A percentile compares a stretch with the other conserved stretches of the same genome.
Conservation (phyloP, 2,888 invertebrate genomes). For the Ptychoptera contaminata region DNA sequence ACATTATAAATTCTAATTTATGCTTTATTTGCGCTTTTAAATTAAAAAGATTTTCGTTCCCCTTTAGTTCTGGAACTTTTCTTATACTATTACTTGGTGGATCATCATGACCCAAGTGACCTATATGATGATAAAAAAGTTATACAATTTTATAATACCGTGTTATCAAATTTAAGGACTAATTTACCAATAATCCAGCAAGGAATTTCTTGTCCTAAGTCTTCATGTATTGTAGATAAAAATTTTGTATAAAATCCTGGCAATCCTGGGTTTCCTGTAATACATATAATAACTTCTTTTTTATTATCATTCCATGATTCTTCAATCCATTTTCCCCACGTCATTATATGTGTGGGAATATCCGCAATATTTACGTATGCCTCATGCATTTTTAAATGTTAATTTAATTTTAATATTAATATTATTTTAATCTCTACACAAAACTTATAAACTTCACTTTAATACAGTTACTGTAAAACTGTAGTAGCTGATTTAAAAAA, state of each 20-base stretch:
- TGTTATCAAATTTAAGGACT: no score
- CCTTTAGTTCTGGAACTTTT: constrained; percentile 33
- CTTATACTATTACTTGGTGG: constrained; percentile 36
- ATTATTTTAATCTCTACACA: no score
- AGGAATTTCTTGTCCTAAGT: constrained; percentile 41
- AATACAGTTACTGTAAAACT: no score
- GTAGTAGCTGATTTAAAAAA: no score
- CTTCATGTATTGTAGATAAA: constrained; percentile 43
- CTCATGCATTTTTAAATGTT: constrained; percentile 21
- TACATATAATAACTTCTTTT: constrained; percentile 51
- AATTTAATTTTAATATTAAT: no score
- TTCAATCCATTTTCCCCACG: constrained; percentile 54
- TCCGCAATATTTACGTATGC: constrained; percentile 38
- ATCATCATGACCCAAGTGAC: constrained; percentile 69
- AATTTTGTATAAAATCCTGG: constrained; percentile 68
- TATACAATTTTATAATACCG: no score
- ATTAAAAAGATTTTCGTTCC: constrained; percentile 47
- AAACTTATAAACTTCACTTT: no score
- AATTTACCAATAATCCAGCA: constrained; percentile 62
- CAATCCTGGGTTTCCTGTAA: constrained; percentile 82
- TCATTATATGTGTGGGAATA: constrained; percentile 54
- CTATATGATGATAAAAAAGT: constrained; percentile 13
- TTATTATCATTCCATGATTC: constrained; percentile 19
- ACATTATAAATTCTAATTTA: constrained; percentile 58
- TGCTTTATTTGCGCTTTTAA: constrained; percentile 65